phyloP scores from a whole-genome alignment of 2,797 vertebrate species.

The Brachymystax lenok region DNA sequence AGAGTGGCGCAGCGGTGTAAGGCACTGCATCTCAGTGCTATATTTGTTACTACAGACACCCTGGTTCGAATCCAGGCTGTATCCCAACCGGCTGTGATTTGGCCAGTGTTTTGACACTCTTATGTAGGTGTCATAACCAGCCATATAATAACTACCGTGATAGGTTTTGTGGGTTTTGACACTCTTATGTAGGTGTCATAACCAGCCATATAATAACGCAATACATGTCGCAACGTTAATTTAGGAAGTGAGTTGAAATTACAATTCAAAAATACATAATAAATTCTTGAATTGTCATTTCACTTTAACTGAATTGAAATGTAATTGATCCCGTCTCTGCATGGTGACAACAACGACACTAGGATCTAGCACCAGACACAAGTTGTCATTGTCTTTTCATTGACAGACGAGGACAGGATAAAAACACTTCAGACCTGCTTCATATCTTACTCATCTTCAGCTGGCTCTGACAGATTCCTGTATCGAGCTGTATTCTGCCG shows the following conservation, averaged over 20 bases:
- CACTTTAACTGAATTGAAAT: not conserved
- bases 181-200: no score
- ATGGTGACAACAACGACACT: not conserved
- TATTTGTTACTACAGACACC: no score
- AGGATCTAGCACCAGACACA: not conserved
- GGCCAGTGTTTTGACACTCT: no score
- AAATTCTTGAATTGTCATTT: not conserved
- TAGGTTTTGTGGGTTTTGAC: no score
- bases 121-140: no score
- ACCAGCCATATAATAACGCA: no score
- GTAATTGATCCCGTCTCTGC: not conserved
- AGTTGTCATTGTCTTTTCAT: slow-evolving; percentile 23
- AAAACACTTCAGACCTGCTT: not conserved
- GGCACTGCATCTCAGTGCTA: no score
- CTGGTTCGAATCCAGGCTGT: no score
- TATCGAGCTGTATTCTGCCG: not conserved
- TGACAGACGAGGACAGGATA: slow-evolving; percentile 13
- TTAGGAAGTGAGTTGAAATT: not conserved
- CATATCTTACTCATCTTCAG: slow-evolving; percentile 13
- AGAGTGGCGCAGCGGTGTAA: no score
- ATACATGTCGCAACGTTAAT: not conserved
- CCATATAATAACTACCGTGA: no score
- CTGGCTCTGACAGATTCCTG: slow-evolving; percentile 6
- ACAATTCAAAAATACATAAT: not conserved
- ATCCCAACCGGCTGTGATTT: no score